Base-by-base conservation (phyloP, 2,797 vertebrate genomes). In the Channa striata region DNA sequence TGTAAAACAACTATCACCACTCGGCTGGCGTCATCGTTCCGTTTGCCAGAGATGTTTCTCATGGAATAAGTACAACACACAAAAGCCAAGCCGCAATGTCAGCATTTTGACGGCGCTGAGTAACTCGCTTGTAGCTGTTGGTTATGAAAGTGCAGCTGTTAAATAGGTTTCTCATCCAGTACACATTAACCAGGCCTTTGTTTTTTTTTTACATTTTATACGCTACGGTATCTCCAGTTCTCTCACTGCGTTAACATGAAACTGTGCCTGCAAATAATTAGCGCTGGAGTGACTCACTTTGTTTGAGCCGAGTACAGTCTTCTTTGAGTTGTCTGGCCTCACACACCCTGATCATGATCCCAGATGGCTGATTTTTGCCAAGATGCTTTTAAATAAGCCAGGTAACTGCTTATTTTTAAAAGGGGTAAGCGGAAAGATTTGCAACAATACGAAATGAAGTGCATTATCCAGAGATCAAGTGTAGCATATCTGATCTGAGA, bases 221-320 rank as follows among this genome's bases (percentile, higher is more conserved):
- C 68, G 54, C 54, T 23, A 21, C 16, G 5, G n/a, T 21, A 36
- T 67, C 36, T 16, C n/a, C n/a, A 2, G 40, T 48, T 44, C 40
- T 56, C 30, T 59, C 21, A 6, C 62, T n/a, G 46, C 4, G 9
- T 70, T 75, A 53, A 25, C 65, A 11, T 54, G 43, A 54, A 73
- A 58, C 48, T 12, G 8, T 0, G 39, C 62, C 37, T 69, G 68
- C 77, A 75, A 80, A 82, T 81, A 71, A 82, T 81, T 72, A 64
- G 70, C 52, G 56, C 30, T 16, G 36, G 76, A 39, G 48, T 74
- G 65, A 59, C 59, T 86, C 68, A 74, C 50, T 80, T 79, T 54
- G 54, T 86, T 67, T 59, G 37, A 67, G 50, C 5, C 63, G 23
- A 53, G 20, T 42, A 50, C 51, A 40, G 39, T 33, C 46, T 43